Percentiles rank a stretch among this genome's conserved stretches.
phyloP scores from a whole-genome alignment of 2,888 invertebrate genomes.

The Nebria salina region DNA sequence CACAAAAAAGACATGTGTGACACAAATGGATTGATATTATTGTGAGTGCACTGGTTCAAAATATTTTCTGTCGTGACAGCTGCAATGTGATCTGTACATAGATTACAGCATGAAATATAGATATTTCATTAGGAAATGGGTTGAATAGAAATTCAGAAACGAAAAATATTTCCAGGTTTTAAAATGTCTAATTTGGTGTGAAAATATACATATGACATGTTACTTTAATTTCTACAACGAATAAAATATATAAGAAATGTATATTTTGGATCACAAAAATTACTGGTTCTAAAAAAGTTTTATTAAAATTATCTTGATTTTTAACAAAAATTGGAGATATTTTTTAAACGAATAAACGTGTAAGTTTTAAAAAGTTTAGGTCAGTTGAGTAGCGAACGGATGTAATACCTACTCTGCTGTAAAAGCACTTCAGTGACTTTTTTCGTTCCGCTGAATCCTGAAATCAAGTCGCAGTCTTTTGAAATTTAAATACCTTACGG shows the following conservation, averaged over 20 bases:
- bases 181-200: too few species aligned
- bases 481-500: not conserved
- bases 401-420: not conserved
- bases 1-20: not conserved
- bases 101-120: not conserved
- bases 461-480: not conserved
- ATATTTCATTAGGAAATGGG: not conserved
- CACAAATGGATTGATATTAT: not conserved
- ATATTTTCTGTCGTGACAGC: not conserved
- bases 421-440: not conserved
- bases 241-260: too few species aligned
- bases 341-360: not conserved
- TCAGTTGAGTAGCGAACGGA: not conserved
- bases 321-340: not conserved
- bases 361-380: not conserved
- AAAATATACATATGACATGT: too few species aligned
- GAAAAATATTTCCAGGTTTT: not conserved
- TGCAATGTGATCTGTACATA: not conserved
- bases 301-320: not conserved
- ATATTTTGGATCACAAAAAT: too few species aligned
- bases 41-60: not conserved
- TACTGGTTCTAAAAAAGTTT: not conserved
- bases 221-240: too few species aligned
- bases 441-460: not conserved
- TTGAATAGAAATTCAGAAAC: not conserved